Base-by-base conservation (phyloP, 2,888 invertebrate genomes). In the Himalopsyche anomala region DNA sequence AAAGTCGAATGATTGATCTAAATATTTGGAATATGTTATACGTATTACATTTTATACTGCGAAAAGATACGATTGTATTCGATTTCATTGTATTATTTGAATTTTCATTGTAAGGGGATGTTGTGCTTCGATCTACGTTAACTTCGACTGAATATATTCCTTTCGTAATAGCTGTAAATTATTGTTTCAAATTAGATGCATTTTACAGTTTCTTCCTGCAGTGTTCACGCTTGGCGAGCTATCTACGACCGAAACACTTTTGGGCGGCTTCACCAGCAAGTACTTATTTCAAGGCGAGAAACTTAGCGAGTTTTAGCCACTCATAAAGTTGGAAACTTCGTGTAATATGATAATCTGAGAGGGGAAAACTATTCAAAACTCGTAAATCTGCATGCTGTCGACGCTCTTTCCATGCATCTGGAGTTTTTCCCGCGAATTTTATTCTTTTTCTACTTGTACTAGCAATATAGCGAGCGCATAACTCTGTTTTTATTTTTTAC, bases 341-440 rank as follows among this genome's bases (percentile, higher is more conserved):
- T 45, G 54, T 87, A 87, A 83, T 85, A 85, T 85, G 79, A 83
- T 87, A 87, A 87, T 87, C 87, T 69, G 28, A 79, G 45, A 55
- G 45, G 40, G 51, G 74, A 80, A 84, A 86, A 83, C 45, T 62
- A 83, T 87, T 82, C 85, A 45, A 55, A 74, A 62, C 69, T 82
- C 82, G 82, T 87, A 87, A 87, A 84, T 87, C 86, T 87, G 86
- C 84, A 85, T 82, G 40, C 17, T 55, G 62, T 55, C n/a, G 80
- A 38, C 19, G 36, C 36, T 40, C 54, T 84, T 81, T 84, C 62
- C 40, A 51, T 42, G 79, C 81, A 84, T 56, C 69, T 84, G 69
- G 81, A 54, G 56, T 54, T 62, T 85, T 85, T 83, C 80, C 80
- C 80, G 45, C 54, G 42, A 45, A 15, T 42, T 69, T 74, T 79